phyloP scores from a whole-genome alignment of 1,140 invertebrate species.

The Aricia agestis region DNA sequence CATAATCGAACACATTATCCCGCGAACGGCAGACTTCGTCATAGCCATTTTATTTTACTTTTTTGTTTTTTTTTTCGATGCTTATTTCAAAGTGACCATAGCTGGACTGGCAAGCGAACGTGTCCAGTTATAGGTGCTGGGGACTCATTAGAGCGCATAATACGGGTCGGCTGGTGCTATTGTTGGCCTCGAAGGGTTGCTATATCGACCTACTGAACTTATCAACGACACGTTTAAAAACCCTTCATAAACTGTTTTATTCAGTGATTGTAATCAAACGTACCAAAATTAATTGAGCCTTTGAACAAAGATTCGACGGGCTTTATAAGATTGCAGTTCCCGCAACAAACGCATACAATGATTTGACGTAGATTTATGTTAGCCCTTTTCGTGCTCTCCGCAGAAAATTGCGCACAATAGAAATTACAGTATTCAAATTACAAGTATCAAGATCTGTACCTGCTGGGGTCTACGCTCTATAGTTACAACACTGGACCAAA shows the following conservation, averaged over 20 bases:
- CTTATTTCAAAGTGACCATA: slow-evolving; percentile 7
- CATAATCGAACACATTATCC: slow-evolving; percentile 69
- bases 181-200: slow-evolving; percentile 62
- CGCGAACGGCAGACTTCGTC: slow-evolving; percentile 63
- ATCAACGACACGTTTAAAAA: too few relatives aligned
- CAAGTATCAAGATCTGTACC: slow-evolving; percentile 11
- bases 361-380: background rate
- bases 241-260: too few relatives aligned
- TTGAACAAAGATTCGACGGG: too few relatives aligned
- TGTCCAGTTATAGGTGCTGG: slow-evolving; percentile 18
- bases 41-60: slow-evolving; percentile 46
- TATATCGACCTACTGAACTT: slow-evolving; percentile 41
- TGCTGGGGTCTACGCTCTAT: background rate
- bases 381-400: background rate
- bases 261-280: too few relatives aligned
- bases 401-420: slow-evolving; percentile 9
- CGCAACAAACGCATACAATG: background rate
- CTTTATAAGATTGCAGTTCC: background rate
- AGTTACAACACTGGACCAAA: slow-evolving; percentile 8
- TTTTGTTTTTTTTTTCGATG: slow-evolving; percentile 4
- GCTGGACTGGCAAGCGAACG: slow-evolving; percentile 12
- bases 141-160: slow-evolving; percentile 66
- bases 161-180: slow-evolving; percentile 61
- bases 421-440: slow-evolving; percentile 13
- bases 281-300: too few relatives aligned